phyloP scores from a whole-genome alignment of 2,888 invertebrate genomes.

The Oxycera nigricornis region DNA sequence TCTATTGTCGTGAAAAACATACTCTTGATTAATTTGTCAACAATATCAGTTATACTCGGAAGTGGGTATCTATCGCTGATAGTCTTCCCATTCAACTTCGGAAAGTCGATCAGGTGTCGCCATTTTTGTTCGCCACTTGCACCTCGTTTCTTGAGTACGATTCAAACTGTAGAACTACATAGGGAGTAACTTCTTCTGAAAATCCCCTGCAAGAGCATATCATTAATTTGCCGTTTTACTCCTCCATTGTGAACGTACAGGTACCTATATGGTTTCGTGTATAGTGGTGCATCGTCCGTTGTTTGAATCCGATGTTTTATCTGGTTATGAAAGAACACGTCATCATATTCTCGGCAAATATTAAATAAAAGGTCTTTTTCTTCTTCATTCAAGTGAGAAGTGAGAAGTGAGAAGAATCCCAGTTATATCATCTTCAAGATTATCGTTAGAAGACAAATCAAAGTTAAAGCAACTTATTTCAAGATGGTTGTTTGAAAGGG shows the following conservation, averaged over 20 bases:
- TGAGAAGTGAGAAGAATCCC: not conserved
- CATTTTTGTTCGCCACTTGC: conserved; percentile 47
- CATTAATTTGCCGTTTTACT: conserved; percentile 18
- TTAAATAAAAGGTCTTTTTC: not conserved
- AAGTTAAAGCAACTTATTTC: not conserved
- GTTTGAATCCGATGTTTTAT: conserved; percentile 48
- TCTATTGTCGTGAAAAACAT: conserved; percentile 53
- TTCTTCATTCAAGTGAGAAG: not conserved
- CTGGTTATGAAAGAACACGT: conserved; percentile 28
- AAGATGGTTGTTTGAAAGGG: not conserved
- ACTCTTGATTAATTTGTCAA: conserved; percentile 53
- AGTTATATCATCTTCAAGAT: not conserved
- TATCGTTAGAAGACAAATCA: not conserved
- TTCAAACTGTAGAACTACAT: conserved; percentile 49
- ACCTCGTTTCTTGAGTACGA: too few relatives aligned
- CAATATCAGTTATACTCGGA: conserved; percentile 53
- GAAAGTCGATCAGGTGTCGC: conserved; percentile 49
- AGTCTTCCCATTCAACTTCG: conserved; percentile 49
- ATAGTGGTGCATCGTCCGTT: conserved; percentile 8
- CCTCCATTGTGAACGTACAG: conserved; percentile 36
- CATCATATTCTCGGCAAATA: not conserved
- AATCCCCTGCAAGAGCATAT: conserved; percentile 48
- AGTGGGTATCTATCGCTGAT: conserved; percentile 48
- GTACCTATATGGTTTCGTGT: conserved; percentile 17
- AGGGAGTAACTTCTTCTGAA: conserved; percentile 47